Percentiles rank a stretch among this genome's conserved stretches.
Evolutionary conservation across 1,140 invertebrate genomes (phyloP).

Genomic region (Magallana gigas): DNA sequence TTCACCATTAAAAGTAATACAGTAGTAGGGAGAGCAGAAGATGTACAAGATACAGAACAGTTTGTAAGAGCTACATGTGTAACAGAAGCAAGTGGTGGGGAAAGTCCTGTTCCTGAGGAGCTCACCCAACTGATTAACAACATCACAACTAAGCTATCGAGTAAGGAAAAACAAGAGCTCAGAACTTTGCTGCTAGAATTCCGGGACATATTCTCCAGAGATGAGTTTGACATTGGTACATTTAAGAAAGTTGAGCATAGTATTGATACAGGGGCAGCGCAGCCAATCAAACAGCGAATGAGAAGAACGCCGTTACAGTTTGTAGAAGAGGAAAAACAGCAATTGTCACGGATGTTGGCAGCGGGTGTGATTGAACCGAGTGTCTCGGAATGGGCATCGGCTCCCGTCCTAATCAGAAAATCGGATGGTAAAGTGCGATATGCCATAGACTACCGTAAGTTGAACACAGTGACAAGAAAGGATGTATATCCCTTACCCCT

Average conservation of each 20-base stretch:
- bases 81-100: background rate
- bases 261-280: constrained; percentile 50
- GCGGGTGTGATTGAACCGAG: constrained; percentile 27
- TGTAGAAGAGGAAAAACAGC: constrained; percentile 41
- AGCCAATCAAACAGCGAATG: constrained; percentile 43
- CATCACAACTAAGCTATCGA: background rate
- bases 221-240: constrained; percentile 47
- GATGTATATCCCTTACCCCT: constrained; percentile 48
- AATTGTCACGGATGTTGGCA: constrained; percentile 40
- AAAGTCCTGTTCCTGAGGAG: background rate
- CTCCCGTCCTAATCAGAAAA: constrained; percentile 50
- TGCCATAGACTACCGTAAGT: constrained; percentile 42
- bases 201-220: constrained; percentile 34
- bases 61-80: background rate
- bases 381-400: constrained; percentile 27
- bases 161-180: constrained; percentile 3
- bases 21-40: constrained; percentile 23
- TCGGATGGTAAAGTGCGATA: constrained; percentile 41
- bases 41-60: background rate
- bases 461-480: constrained; percentile 47
- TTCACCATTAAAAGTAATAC: constrained; percentile 38
- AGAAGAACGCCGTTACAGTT: constrained; percentile 40
- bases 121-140: background rate
- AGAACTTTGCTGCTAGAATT: background rate
- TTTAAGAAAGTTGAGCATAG: constrained; percentile 39